These are phyloP conservation scores for Otis tarda DNA, from an alignment of 2,113 vertebrate genomes.

Conservation along the genomic window DNA sequence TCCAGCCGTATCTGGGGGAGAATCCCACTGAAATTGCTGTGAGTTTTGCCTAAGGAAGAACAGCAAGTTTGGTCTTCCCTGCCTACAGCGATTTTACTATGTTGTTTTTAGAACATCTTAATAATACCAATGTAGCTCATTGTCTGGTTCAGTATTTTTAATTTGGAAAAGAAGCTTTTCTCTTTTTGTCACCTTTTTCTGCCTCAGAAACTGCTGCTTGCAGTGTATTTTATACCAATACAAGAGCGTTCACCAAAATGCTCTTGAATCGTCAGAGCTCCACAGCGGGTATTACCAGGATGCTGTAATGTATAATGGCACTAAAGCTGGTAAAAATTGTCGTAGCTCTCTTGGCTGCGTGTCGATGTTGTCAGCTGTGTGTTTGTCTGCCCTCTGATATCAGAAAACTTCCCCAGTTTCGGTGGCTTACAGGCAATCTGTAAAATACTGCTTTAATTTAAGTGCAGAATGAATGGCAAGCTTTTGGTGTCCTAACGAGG, in stretches of 20 bases:
- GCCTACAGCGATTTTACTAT: background rate
- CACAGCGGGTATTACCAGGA: background rate
- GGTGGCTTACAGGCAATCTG: background rate
- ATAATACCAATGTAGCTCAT: background rate
- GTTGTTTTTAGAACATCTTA: background rate
- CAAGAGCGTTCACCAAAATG: background rate
- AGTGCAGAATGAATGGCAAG: background rate
- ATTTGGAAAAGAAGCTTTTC: background rate
- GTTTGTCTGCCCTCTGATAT: background rate
- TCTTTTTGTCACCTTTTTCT: background rate
- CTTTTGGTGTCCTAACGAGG: background rate
- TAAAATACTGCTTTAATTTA: background rate
- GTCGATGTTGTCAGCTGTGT: background rate
- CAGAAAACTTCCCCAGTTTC: background rate
- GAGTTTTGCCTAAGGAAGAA: background rate
- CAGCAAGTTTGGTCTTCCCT: background rate
- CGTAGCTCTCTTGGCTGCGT: fast-evolving
- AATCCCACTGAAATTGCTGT: background rate
- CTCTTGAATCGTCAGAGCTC: background rate
- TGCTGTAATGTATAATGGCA: background rate
- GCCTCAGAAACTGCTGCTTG: background rate
- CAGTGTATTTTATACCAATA: background rate
- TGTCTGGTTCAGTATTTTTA: background rate
- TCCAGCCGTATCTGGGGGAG: background rate
- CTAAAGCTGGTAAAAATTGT: background rate